These are phyloP conservation scores for Rhadina sibilatrix DNA, from an alignment of 2,113 vertebrate species.

Conservation along the genomic window DNA sequence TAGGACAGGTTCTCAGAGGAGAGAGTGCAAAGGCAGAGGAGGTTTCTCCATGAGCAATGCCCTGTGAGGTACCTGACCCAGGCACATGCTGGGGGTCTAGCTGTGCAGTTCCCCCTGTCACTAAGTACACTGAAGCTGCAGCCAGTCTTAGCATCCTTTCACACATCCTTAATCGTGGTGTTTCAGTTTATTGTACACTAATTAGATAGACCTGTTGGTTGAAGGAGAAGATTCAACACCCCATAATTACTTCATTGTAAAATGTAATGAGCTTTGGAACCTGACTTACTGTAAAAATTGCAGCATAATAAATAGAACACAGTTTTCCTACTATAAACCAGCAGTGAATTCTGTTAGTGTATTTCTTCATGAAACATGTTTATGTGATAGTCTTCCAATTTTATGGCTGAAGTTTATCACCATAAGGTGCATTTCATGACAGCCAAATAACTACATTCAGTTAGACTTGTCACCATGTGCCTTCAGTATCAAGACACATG, in stretches of 20 bases:
- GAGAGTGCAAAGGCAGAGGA: background rate
- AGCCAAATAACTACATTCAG: conserved; percentile 85
- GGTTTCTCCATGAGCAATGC: background rate
- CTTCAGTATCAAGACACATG: conserved; percentile 85
- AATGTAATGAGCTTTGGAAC: conserved; percentile 75
- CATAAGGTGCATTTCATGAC: conserved; percentile 86
- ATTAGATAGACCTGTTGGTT: conserved; percentile 72
- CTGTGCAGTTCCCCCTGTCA: background rate
- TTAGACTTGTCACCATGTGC: conserved; percentile 84
- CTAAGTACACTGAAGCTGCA: background rate
- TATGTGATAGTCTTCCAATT: conserved; percentile 87
- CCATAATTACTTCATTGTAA: conserved; percentile 79
- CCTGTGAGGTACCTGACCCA: background rate
- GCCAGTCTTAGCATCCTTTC: background rate
- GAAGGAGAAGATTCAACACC: conserved; percentile 71
- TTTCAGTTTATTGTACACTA: conserved; percentile 75
- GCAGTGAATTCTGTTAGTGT: conserved; percentile 81
- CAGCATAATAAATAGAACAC: conserved; percentile 75
- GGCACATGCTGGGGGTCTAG: background rate
- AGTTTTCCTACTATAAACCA: conserved; percentile 78
- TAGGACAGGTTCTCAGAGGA: background rate
- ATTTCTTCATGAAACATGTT: conserved; percentile 87
- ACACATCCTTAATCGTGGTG: conserved; percentile 46
- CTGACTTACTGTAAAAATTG: conserved; percentile 75
- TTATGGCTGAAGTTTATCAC: conserved; percentile 84